Percentiles rank a stretch among this genome's conserved stretches.
phyloP scores from a whole-genome alignment of 2,888 invertebrate species.

The Pomacea canaliculata region DNA sequence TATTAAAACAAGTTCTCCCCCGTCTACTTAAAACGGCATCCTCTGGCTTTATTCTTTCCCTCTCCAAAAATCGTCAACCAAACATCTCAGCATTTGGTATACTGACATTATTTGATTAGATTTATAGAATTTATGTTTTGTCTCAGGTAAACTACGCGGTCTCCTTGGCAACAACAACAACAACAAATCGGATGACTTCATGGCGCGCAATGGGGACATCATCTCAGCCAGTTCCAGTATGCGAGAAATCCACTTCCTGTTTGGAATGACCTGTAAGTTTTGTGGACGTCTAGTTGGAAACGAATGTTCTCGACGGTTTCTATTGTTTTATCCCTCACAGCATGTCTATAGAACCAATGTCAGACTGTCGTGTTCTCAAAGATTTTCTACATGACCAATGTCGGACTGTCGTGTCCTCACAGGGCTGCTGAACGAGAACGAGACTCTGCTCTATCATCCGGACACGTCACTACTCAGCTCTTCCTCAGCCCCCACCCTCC shows the following conservation, averaged over 20 bases:
- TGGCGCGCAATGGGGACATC: conserved; percentile 40
- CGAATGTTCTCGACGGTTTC: too few species aligned
- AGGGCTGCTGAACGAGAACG: conserved; percentile 41
- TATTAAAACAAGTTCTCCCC: too few species aligned
- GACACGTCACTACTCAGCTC: neutral
- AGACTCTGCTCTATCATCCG: conserved; percentile 37
- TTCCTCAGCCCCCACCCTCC: neutral
- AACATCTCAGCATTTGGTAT: too few species aligned
- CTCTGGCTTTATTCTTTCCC: too few species aligned
- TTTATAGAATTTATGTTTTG: too few species aligned
- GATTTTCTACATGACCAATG: too few species aligned
- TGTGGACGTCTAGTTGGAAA: neutral
- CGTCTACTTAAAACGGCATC: too few species aligned
- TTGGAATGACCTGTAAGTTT: conserved; percentile 61
- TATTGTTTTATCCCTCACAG: too few species aligned
- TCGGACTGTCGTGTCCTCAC: neutral
- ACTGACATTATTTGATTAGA: too few species aligned
- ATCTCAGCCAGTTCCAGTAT: conserved; percentile 39
- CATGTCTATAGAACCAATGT: too few species aligned
- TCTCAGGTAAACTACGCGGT: conserved; percentile 50
- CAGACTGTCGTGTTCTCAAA: too few species aligned
- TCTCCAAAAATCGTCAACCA: too few species aligned
- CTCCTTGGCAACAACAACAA: conserved; percentile 61
- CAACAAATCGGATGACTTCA: conserved; percentile 49
- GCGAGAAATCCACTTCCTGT: conserved; percentile 50